Conservation (phyloP, 1,140 invertebrate genomes). For the Procambarus clarkii region DNA sequence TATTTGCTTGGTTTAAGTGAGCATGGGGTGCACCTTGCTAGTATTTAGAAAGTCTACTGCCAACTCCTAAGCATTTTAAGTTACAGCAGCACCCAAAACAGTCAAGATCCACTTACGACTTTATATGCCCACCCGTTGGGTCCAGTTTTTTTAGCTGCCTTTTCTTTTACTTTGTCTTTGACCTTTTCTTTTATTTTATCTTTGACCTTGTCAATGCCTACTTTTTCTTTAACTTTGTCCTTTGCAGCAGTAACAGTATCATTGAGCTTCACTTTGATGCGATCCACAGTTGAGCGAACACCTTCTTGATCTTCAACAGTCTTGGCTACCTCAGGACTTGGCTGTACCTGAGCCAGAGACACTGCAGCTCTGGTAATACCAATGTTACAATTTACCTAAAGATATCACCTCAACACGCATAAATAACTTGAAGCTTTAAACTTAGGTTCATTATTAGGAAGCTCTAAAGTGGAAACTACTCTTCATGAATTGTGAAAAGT, state of each 20-base stretch:
- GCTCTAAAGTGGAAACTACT: too few relatives aligned
- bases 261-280: constrained; percentile 34
- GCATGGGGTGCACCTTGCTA: neutral
- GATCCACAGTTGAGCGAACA: constrained; percentile 22
- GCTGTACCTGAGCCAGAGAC: constrained; percentile 43
- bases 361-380: constrained; percentile 31
- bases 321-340: constrained; percentile 22
- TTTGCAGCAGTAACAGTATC: constrained; percentile 33
- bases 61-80: neutral
- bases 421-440: too few relatives aligned
- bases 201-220: constrained; percentile 1
- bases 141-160: constrained; percentile 34
- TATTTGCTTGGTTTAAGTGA: neutral
- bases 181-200: constrained; percentile 34
- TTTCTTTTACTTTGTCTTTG: constrained; percentile 48
- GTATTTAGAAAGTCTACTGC: neutral
- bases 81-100: neutral
- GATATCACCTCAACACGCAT: too few relatives aligned
- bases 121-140: constrained; percentile 39
- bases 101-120: constrained; percentile 20
- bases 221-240: constrained; percentile 37
- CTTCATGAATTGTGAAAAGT: neutral
- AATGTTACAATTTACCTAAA: constrained; percentile 14
- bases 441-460: too few relatives aligned
- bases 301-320: constrained; percentile 27